Evolutionary conservation across 2,888 invertebrate species (phyloP), one percentile per base, ranked within the genome.

Genomic region (Aromia moschata): DNA sequence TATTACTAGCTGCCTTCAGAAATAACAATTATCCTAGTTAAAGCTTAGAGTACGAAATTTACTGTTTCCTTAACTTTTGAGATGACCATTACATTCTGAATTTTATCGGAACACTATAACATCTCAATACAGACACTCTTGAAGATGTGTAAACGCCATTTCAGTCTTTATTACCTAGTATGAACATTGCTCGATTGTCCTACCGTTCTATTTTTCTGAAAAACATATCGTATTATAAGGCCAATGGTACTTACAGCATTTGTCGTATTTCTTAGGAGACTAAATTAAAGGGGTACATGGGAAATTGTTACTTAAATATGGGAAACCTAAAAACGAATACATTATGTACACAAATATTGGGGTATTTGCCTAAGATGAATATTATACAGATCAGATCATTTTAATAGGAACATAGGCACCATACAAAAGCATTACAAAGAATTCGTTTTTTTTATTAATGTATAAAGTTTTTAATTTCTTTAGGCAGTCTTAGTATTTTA

Each of bases 241-340:
- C 14, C 20, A 9, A 25, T 14, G 3, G 7, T 25, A 20, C 17
- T 41, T 41, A 18, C 41, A 41, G 9, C 3, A 18, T 20, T 41
- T 18, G 12, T 4, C 11, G 12, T 17, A 40, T 40, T 41, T 41
- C 18, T 20, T 20, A 41, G 2, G 15, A 10, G 2, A 41, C n/a
- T 41, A 41, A 41, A 41, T 41, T 5, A 41, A 18, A n/a, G n/a
- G n/a, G n/a, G 5, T 41, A 20, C 18, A n/a, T 5, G 38, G 14
- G n/a, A 1, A 40, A 16, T 2, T 40, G 1, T 15, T 41, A 41
- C 18, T 10, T 33, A 33, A 33, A 33, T 33, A 10, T 33, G 33
- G 33, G 33, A 33, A 2, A 33, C 33, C 33, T 33, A 33, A 33
- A 33, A 33, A 33, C n/a, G 33, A 33, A 33, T 10, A 33, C 7